Evolutionary conservation across 64 coral and sea anemone species (phyloP).

Genomic region (Hydrozoanthus tunicans): DNA sequence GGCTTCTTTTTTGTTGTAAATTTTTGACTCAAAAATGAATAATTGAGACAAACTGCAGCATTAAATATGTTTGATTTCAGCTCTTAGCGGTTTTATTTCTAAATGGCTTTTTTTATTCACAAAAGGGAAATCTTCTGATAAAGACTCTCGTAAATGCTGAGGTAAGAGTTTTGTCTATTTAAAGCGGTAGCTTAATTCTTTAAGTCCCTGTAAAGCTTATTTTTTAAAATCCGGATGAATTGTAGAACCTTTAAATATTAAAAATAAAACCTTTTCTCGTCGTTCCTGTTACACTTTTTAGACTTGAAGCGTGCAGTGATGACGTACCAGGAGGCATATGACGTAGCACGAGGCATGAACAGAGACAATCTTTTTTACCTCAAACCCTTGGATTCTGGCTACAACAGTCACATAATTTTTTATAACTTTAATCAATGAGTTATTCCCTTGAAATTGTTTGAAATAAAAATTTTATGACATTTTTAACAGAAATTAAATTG

Average conservation of each 20-base stretch:
- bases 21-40: no score
- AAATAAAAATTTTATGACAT: no score
- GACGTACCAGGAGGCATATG: no score
- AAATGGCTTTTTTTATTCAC: background rate
- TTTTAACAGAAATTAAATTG: no score
- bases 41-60: background rate
- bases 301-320: no score
- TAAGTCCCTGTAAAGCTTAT: background rate
- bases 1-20: background rate
- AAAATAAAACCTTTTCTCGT: no score
- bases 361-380: background rate
- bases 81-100: background rate
- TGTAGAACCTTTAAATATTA: no score
- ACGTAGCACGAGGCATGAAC: no score
- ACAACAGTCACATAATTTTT: no score
- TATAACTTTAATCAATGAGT: no score
- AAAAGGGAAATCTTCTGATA: background rate
- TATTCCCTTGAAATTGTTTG: no score
- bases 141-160: background rate
- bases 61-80: background rate
- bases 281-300: no score
- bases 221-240: background rate
- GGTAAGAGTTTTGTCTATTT: background rate
- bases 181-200: background rate
- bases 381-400: background rate